phyloP scores from a whole-genome alignment of 2,113 vertebrate genomes.

The Nothobranchius kuhntae region DNA sequence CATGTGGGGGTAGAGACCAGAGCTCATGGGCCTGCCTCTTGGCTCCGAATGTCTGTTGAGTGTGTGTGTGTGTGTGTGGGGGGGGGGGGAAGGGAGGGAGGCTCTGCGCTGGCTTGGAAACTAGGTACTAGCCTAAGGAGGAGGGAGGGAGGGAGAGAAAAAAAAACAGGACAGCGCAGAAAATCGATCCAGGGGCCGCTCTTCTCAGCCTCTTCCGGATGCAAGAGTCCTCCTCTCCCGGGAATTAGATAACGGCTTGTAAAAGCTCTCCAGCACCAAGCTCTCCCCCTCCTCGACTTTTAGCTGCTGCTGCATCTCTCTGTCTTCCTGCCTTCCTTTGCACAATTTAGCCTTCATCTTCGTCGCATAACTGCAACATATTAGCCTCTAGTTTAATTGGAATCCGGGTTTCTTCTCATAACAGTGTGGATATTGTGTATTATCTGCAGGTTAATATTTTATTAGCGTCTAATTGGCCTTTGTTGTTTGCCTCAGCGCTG shows the following conservation, averaged over 20 bases:
- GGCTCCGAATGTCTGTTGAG: constrained; percentile 40
- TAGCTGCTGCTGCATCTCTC: constrained; percentile 51
- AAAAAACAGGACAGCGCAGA: constrained; percentile 61
- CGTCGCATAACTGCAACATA: constrained; percentile 41
- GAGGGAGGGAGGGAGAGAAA: not conserved
- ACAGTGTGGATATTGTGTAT: constrained; percentile 63
- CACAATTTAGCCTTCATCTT: constrained; percentile 58
- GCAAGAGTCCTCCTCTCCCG: constrained; percentile 71
- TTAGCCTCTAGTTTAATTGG: constrained; percentile 64
- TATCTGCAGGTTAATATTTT: constrained; percentile 75
- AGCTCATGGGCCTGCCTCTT: constrained; percentile 63
- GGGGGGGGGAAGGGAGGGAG: constrained; percentile 42
- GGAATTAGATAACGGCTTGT: constrained; percentile 79
- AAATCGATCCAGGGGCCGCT: constrained; percentile 75
- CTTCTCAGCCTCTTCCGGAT: constrained; percentile 76
- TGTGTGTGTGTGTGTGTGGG: not conserved
- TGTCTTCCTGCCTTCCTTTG: constrained; percentile 25
- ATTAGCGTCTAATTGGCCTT: constrained; percentile 70
- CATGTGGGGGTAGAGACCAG: constrained; percentile 65
- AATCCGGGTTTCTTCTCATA: constrained; percentile 54
- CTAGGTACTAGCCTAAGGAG: constrained; percentile 51
- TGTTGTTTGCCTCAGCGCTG: constrained; percentile 57
- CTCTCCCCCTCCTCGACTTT: constrained; percentile 50
- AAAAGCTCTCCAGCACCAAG: constrained; percentile 71
- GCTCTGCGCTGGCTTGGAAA: constrained; percentile 55